Percentiles rank a stretch among this genome's conserved stretches.
phyloP scores from a whole-genome alignment of 2,113 vertebrate species.

The Archocentrus centrarchus region DNA sequence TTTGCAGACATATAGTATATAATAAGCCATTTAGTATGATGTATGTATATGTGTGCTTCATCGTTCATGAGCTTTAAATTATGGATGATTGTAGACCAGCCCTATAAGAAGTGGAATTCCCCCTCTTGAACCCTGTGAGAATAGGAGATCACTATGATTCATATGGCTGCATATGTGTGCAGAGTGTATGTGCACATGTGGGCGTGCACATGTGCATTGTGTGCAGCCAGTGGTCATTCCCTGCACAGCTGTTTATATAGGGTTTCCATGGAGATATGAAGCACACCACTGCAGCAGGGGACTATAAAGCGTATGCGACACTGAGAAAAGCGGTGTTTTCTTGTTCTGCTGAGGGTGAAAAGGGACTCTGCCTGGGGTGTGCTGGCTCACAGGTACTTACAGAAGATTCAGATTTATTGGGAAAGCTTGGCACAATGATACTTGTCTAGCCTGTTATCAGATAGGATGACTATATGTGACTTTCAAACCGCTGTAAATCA shows the following conservation, averaged over 20 bases:
- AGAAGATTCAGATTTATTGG: conserved; percentile 28
- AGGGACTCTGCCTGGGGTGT: conserved; percentile 36
- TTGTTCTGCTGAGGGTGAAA: conserved; percentile 1
- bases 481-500: conserved; percentile 27
- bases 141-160: conserved; percentile 45
- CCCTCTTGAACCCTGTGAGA: conserved; percentile 59
- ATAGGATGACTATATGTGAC: background rate
- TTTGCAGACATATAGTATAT: background rate
- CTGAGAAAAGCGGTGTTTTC: background rate
- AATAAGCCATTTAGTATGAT: background rate
- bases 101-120: conserved; percentile 66
- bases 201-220: conserved; percentile 33
- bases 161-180: conserved; percentile 36
- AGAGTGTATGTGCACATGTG: background rate
- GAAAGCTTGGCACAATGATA: conserved; percentile 34
- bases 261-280: conserved; percentile 59
- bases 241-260: conserved; percentile 54
- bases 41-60: background rate
- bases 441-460: conserved; percentile 30
- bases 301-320: background rate
- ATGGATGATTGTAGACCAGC: conserved; percentile 38
- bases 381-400: conserved; percentile 9
- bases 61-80: conserved; percentile 52
- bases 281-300: conserved; percentile 36
- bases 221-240: conserved; percentile 30